These are phyloP conservation scores for Todiramphus saurophagus DNA, from an alignment of 2,113 vertebrate species.

Conservation along the genomic window DNA sequence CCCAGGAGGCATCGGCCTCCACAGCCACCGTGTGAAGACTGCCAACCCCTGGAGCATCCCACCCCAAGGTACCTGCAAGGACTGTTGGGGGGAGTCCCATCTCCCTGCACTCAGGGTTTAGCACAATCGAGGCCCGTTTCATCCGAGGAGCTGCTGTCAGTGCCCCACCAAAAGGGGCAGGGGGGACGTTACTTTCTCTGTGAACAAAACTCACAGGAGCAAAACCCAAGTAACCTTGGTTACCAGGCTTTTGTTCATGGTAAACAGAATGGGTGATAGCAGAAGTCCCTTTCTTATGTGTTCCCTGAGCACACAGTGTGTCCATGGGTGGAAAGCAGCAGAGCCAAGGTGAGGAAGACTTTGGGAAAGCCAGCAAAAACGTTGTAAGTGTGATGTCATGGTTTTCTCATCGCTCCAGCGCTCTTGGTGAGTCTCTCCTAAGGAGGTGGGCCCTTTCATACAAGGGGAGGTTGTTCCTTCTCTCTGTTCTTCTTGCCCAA, in stretches of 20 bases:
- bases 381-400: background rate
- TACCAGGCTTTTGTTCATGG: background rate
- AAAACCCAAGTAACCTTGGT: background rate
- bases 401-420: background rate
- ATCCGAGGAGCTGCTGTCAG: accelerated
- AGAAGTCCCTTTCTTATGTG: background rate
- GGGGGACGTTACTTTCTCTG: background rate
- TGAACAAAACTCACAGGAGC: background rate
- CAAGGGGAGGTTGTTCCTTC: background rate
- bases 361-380: background rate
- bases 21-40: no score
- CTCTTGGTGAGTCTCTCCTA: background rate
- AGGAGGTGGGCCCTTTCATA: background rate
- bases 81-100: accelerated
- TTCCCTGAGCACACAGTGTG: background rate
- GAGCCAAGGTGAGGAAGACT: background rate
- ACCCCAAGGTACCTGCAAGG: no score
- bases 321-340: background rate
- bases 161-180: background rate
- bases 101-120: accelerated
- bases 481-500: background rate
- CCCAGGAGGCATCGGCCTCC: background rate
- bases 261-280: background rate
- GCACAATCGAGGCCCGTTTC: background rate
- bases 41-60: background rate